Evolutionary conservation across 2,113 vertebrate species (phyloP).

Genomic region (Maccullochella peelii): DNA sequence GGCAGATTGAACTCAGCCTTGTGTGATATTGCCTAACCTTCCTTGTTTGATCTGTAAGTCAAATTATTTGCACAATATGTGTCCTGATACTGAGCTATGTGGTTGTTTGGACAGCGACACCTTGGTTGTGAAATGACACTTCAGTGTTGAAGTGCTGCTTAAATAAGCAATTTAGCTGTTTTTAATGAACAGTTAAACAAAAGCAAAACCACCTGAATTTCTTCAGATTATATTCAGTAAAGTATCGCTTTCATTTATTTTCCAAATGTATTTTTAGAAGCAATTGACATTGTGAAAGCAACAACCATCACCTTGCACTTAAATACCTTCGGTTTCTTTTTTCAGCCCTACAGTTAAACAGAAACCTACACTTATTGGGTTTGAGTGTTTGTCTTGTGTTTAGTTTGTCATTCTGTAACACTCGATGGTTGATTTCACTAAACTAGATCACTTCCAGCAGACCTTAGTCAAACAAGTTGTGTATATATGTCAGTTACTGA

Average conservation of each 20-base stretch:
- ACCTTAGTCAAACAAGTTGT: background rate
- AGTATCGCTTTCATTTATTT: background rate
- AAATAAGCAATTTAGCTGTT: background rate
- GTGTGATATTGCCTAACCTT: constrained; percentile 15
- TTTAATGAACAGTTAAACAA: background rate
- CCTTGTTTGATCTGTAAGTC: constrained; percentile 36
- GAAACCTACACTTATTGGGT: background rate
- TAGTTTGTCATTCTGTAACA: background rate
- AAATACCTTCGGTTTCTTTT: no score
- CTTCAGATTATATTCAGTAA: background rate
- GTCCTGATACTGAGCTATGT: background rate
- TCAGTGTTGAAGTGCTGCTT: background rate
- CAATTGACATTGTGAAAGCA: background rate
- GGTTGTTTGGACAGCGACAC: background rate
- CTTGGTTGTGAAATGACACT: background rate
- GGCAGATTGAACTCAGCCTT: constrained; percentile 21
- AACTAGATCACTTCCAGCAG: background rate
- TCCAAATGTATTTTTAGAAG: constrained; percentile 12
- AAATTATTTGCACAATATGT: constrained; percentile 5
- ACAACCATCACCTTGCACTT: no score
- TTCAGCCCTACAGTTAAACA: background rate
- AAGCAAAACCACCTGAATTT: background rate
- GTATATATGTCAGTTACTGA: background rate
- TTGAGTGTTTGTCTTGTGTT: background rate
- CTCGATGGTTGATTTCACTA: background rate